Percentiles rank a stretch among this genome's conserved stretches.
phyloP scores from a whole-genome alignment of 2,888 invertebrate genomes.

The Griposia aprilina region DNA sequence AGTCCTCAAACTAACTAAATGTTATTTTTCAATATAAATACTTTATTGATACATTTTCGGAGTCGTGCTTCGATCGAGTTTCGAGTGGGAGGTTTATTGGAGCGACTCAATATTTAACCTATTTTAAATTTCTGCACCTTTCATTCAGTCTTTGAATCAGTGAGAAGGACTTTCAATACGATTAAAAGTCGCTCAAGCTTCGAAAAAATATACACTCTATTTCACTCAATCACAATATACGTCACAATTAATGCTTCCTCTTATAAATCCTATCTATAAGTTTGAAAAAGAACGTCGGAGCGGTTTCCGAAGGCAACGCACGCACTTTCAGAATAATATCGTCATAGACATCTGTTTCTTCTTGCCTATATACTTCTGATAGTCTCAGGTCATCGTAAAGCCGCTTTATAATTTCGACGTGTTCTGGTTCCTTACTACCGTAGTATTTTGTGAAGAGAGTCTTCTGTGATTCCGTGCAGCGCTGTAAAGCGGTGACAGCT shows the following conservation, averaged over 20 bases:
- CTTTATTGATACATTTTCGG: not conserved
- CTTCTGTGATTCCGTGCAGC: slow-evolving; percentile 92
- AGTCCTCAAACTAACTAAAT: not conserved
- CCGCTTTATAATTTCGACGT: slow-evolving; percentile 87
- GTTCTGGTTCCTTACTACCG: slow-evolving; percentile 91
- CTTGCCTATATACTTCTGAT: slow-evolving; percentile 92
- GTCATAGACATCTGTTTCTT: slow-evolving; percentile 94
- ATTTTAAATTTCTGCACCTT: not conserved
- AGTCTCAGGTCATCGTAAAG: slow-evolving; percentile 92
- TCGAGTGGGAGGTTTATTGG: not conserved
- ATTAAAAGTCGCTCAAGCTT: slow-evolving; percentile 2
- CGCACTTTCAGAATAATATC: slow-evolving; percentile 93
- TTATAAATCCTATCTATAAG: slow-evolving; percentile 94
- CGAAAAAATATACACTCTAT: slow-evolving; percentile 5
- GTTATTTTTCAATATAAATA: not conserved
- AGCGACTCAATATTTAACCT: not conserved
- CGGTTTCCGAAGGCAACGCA: slow-evolving; percentile 91
- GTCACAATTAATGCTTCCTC: slow-evolving; percentile 71
- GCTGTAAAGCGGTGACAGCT: slow-evolving; percentile 92
- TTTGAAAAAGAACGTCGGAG: slow-evolving; percentile 93
- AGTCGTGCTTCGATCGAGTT: slow-evolving; percentile 15
- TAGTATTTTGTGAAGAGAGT: slow-evolving; percentile 93
- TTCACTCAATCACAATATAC: not conserved
- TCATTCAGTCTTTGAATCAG: slow-evolving; percentile 5
- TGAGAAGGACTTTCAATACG: not conserved